These are phyloP conservation scores for Camponotus fellah DNA, from an alignment of 2,888 invertebrate genomes.

Conservation along the genomic window DNA sequence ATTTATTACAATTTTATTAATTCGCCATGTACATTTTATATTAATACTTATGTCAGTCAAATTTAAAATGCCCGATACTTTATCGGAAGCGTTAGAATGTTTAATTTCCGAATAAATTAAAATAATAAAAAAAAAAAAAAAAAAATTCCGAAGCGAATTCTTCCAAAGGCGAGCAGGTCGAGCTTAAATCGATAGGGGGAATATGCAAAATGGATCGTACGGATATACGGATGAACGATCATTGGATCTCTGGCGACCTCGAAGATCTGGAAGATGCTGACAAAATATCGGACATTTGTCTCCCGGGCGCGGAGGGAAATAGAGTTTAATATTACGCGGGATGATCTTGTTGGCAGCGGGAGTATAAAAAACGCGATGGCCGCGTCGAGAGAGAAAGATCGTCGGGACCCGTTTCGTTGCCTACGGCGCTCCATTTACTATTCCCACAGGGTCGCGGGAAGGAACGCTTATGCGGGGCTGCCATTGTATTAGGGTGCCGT, in stretches of 20 bases:
- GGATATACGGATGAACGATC: slow-evolving; percentile 19
- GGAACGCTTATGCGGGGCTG: slow-evolving; percentile 49
- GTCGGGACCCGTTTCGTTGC: slow-evolving; percentile 43
- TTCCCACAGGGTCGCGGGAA: slow-evolving; percentile 53
- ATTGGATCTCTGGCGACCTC: slow-evolving; percentile 21
- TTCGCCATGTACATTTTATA: background rate
- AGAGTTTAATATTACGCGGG: slow-evolving; percentile 47
- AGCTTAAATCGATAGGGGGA: slow-evolving; percentile 10
- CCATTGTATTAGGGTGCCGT: slow-evolving; percentile 64
- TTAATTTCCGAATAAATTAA: slow-evolving; percentile 1
- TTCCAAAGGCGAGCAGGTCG: background rate
- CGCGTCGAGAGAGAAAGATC: slow-evolving; percentile 37
- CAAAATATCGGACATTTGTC: slow-evolving; percentile 50
- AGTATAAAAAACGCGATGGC: slow-evolving; percentile 22
- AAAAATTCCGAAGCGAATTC: background rate
- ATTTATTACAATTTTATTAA: background rate
- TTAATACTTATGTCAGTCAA: background rate
- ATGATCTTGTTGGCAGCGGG: slow-evolving; percentile 34
- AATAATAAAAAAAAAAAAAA: too few species aligned
- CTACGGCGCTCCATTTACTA: slow-evolving; percentile 58
- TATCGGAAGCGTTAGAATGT: background rate
- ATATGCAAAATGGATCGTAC: slow-evolving; percentile 29
- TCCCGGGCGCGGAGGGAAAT: slow-evolving; percentile 10
- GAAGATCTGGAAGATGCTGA: slow-evolving; percentile 25
- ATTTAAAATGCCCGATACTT: background rate